Conservation (phyloP, 2,888 invertebrate genomes). For the Epiblema foenella region DNA sequence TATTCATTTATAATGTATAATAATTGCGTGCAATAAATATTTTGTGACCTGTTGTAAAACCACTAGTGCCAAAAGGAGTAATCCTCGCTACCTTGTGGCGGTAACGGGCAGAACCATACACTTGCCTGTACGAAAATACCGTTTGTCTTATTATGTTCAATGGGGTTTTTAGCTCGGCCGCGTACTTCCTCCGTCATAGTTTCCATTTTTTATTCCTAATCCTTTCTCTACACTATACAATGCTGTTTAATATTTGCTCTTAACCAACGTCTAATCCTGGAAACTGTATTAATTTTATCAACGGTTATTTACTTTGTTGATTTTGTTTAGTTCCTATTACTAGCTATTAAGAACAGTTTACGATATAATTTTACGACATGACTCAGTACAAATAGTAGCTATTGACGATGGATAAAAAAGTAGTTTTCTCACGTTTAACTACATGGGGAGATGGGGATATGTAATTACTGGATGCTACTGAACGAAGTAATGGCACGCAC, state of each 20-base stretch:
- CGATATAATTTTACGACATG: constrained; percentile 23
- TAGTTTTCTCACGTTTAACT: constrained; percentile 35
- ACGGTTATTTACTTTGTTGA: not conserved
- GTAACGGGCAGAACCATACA: constrained; percentile 71
- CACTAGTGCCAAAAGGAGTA: constrained; percentile 19
- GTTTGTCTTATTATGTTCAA: constrained; percentile 73
- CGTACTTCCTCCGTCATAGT: constrained; percentile 45
- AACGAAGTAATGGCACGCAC: constrained; percentile 35
- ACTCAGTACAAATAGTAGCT: constrained; percentile 20
- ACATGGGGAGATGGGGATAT: constrained; percentile 26
- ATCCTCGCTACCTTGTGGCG: constrained; percentile 63
- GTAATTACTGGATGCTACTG: constrained; percentile 26
- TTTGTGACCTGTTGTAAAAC: not conserved
- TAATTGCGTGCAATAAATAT: too few species aligned
- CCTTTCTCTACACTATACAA: constrained; percentile 39
- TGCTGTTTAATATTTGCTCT: constrained; percentile 25
- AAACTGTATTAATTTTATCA: not conserved
- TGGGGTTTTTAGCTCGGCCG: constrained; percentile 70
- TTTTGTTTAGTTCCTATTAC: constrained; percentile 10
- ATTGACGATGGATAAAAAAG: constrained; percentile 31
- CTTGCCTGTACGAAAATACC: constrained; percentile 69
- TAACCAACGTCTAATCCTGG: constrained; percentile 4
- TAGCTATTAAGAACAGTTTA: constrained; percentile 18
- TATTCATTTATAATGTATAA: not conserved
- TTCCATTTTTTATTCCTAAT: constrained; percentile 41